Conservation (phyloP, 92 coral and sea anemone species). For the Zoanthus sociatus region DNA sequence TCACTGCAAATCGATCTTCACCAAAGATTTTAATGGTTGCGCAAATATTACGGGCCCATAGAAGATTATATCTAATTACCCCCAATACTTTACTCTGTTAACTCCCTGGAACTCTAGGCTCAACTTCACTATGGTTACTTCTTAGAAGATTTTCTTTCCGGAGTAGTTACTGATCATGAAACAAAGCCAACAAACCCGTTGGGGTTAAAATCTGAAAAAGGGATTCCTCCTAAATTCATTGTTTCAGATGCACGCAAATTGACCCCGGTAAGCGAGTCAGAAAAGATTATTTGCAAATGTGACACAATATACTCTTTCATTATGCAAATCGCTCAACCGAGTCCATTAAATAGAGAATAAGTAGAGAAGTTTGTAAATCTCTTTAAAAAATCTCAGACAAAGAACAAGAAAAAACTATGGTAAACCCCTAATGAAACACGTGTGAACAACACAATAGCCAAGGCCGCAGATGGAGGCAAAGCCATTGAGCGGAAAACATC, state of each 20-base stretch:
- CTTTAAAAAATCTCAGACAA: constrained; percentile 91
- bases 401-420: constrained; percentile 81
- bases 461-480: constrained; percentile 96
- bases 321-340: constrained; percentile 90
- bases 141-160: constrained; percentile 19
- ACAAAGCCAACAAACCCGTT: constrained; percentile 63
- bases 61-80: constrained; percentile 77
- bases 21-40: constrained; percentile 82
- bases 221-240: constrained; percentile 66
- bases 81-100: constrained; percentile 48
- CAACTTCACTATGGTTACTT: constrained; percentile 26
- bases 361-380: constrained; percentile 97
- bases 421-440: constrained; percentile 96
- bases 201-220: constrained; percentile 62
- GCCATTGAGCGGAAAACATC: constrained; percentile 94
- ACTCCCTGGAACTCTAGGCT: constrained; percentile 40
- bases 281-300: constrained; percentile 77
- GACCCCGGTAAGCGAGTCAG: constrained; percentile 78
- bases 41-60: constrained; percentile 75
- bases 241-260: constrained; percentile 78
- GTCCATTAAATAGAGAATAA: constrained; percentile 97
- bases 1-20: constrained; percentile 86
- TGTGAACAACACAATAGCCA: constrained; percentile 84
- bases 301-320: constrained; percentile 82
- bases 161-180: constrained; percentile 31